Evolutionary conservation across 35 echinoderm and acorn worm species (phyloP).

Genomic region (Stichopus chloronotus): DNA sequence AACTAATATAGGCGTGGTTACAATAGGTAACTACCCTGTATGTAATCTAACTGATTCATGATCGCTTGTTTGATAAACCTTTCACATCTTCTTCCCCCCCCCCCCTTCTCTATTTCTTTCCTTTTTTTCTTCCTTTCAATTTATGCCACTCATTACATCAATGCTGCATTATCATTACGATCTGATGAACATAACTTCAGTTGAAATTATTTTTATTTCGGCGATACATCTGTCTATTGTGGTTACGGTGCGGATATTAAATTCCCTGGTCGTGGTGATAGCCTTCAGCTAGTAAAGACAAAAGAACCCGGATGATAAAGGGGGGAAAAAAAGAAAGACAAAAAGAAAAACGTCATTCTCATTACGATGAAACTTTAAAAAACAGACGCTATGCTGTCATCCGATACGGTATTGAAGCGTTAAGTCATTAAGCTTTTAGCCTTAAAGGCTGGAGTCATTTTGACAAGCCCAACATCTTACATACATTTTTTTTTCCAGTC

Average conservation of each 20-base stretch:
- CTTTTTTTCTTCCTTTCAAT: not conserved
- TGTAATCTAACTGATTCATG: too few relatives aligned
- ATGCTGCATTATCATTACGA: not conserved
- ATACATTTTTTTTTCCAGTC: not conserved
- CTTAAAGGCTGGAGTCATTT: conserved; percentile 19
- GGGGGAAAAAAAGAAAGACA: too few relatives aligned
- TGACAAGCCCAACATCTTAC: not conserved
- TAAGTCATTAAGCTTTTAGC: conserved; percentile 46
- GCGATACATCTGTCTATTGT: conserved; percentile 38
- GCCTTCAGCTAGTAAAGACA: conserved; percentile 50
- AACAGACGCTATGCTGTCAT: conserved; percentile 41
- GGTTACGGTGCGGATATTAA: conserved; percentile 15
- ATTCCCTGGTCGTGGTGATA: conserved; percentile 26
- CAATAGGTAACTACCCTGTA: too few relatives aligned
- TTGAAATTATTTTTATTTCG: conserved; percentile 20
- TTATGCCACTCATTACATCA: not conserved
- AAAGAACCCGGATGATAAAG: conserved; percentile 22
- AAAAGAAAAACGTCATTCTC: conserved; percentile 13
- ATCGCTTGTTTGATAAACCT: too few relatives aligned
- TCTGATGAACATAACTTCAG: conserved; percentile 11
- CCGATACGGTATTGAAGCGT: conserved; percentile 27
- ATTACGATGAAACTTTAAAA: conserved; percentile 28
- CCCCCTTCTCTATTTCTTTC: not conserved
- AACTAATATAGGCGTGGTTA: not conserved
- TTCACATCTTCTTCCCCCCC: not conserved